A percentile compares a stretch with the other conserved stretches of the same genome.
These are phyloP conservation scores for Myiotriccus ornatus DNA, from an alignment of 2,797 vertebrate genomes.

Conservation along the genomic window DNA sequence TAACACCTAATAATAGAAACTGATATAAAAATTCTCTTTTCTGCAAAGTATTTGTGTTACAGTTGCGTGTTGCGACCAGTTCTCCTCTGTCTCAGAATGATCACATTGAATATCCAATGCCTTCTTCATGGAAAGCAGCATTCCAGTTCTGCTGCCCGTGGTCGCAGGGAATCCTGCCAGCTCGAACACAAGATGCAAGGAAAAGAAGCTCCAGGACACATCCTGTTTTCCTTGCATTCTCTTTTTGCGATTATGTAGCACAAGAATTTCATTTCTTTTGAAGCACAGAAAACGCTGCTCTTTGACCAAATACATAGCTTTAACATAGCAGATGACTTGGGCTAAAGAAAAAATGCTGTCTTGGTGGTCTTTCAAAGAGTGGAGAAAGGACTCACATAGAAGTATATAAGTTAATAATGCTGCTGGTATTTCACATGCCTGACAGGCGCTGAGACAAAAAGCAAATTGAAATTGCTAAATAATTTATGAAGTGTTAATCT, in stretches of 20 bases:
- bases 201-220: not conserved
- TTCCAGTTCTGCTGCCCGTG: fast-evolving
- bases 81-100: not conserved
- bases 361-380: not conserved
- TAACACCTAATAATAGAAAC: not conserved
- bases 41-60: not conserved
- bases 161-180: fast-evolving
- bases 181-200: not conserved
- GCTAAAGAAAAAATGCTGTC: not conserved
- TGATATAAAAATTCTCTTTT: not conserved
- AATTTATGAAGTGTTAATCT: not conserved
- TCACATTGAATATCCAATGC: not conserved
- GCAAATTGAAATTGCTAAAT: not conserved
- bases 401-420: not conserved
- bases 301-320: not conserved
- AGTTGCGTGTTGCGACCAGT: not conserved
- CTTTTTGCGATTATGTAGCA: not conserved
- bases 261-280: not conserved
- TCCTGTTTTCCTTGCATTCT: not conserved
- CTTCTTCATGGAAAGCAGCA: not conserved
- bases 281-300: not conserved
- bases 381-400: not conserved
- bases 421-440: not conserved
- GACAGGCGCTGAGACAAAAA: not conserved
- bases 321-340: not conserved